Evolutionary conservation across 2,797 vertebrate genomes (phyloP).

Genomic region (Aplochiton taeniatus): DNA sequence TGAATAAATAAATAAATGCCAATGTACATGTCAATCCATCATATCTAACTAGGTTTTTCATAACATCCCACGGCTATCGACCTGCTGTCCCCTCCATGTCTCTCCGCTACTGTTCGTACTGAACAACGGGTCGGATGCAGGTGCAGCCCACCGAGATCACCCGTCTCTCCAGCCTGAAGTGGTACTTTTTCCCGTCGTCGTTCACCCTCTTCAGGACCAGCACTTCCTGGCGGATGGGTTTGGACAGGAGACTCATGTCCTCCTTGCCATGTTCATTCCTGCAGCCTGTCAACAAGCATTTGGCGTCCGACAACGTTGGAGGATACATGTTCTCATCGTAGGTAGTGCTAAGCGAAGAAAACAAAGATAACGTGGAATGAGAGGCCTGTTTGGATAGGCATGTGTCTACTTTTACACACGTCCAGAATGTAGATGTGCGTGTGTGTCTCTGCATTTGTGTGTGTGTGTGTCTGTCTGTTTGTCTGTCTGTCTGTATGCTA

Average conservation of each 20-base stretch:
- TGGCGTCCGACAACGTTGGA: conserved; percentile 43
- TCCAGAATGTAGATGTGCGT: not conserved
- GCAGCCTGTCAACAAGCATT: conserved; percentile 68
- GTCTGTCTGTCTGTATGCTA: not conserved
- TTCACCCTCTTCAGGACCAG: conserved; percentile 65
- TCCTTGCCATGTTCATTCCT: conserved; percentile 51
- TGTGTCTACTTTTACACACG: conserved; percentile 1
- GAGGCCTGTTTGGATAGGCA: not conserved
- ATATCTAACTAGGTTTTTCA: no score
- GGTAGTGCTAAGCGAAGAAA: conserved; percentile 44
- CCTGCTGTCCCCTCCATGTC: no score
- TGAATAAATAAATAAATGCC: no score
- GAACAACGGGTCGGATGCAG: conserved; percentile 64
- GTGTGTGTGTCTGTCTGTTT: conserved; percentile 9
- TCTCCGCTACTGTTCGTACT: conserved; percentile 35
- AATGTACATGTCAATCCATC: no score
- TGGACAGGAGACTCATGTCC: conserved; percentile 62
- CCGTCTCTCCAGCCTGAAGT: conserved; percentile 66
- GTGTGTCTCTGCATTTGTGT: not conserved
- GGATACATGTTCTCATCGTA: conserved; percentile 54
- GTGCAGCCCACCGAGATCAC: conserved; percentile 77
- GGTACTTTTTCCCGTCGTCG: conserved; percentile 24
- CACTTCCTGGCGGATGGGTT: conserved; percentile 69
- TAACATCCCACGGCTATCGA: no score
- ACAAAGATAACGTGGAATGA: not conserved